Percentiles rank a stretch among this genome's conserved stretches.
Evolutionary conservation across 2,113 vertebrate species (phyloP).

Genomic region (Cyprinodon variegatus): DNA sequence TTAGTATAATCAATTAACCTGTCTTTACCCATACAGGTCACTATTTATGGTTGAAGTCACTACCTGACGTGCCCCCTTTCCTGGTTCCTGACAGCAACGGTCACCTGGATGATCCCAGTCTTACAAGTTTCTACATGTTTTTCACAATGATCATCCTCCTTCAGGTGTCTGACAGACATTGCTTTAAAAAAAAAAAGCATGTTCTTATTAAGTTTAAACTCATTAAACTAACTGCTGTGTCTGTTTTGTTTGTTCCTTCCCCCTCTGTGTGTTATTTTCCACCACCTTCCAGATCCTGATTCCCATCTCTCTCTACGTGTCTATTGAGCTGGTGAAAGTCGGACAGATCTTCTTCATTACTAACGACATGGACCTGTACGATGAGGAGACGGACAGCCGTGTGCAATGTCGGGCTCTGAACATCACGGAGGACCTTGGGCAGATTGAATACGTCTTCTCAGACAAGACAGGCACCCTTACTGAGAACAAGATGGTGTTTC

Average conservation of each 20-base stretch:
- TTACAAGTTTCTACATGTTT: slow-evolving; percentile 89
- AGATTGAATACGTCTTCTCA: slow-evolving; percentile 95
- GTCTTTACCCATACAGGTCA: slow-evolving; percentile 83
- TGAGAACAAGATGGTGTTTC: slow-evolving; percentile 98
- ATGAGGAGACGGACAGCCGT: slow-evolving; percentile 86
- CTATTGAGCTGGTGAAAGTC: slow-evolving; percentile 94
- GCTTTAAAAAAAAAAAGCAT: neutral
- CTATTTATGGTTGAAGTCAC: slow-evolving; percentile 81
- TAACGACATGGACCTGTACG: slow-evolving; percentile 89
- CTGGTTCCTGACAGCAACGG: slow-evolving; percentile 81
- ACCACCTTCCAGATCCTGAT: slow-evolving; percentile 85
- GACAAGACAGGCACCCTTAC: slow-evolving; percentile 98
- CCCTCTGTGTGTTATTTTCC: neutral
- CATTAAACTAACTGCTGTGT: neutral
- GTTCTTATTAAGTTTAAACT: neutral
- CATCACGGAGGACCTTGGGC: slow-evolving; percentile 96
- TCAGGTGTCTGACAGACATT: slow-evolving; percentile 80
- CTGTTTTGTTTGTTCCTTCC: neutral
- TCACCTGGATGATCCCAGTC: slow-evolving; percentile 70
- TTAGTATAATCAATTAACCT: slow-evolving; percentile 58
- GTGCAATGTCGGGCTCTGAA: slow-evolving; percentile 92
- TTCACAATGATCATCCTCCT: slow-evolving; percentile 96
- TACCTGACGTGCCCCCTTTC: slow-evolving; percentile 82
- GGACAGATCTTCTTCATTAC: slow-evolving; percentile 95
- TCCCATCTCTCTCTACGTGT: slow-evolving; percentile 93